Base-by-base conservation (phyloP, 2,797 vertebrate species). In the Dermochelys coriacea region DNA sequence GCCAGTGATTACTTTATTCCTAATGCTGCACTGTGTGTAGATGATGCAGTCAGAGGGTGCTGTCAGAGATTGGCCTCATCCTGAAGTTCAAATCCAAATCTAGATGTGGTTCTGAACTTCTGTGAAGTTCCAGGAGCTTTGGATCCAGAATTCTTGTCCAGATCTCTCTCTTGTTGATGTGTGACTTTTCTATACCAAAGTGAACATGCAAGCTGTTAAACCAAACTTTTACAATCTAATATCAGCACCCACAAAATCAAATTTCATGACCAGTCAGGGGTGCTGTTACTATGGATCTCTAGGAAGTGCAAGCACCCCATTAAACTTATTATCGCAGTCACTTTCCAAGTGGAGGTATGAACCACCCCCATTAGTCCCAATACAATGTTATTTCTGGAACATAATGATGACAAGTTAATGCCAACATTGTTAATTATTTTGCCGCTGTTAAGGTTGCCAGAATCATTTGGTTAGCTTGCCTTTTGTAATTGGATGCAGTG, bases 91-190 rank as follows among this genome's bases (percentile, higher is more conserved):
- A 12, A 31, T 18, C 52, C 29, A 74, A 81, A 77, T 77, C 74
- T 45, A 77, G 74, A 31, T 27, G 23, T 29, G 12, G 45, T n/a
- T 87, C 61, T 37, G 15, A 59, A 59, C 80, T 85, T 71, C 79
- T 18, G 8, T 2, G 12, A 34, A 71, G 29, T 29, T 50, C 12
- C 10, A 18, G 18, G 86, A 25, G 25, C 19, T 1, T 3, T 27
- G n/a, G 37, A 27, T 89, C 19, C 47, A 87, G 9, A 37, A 57
- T 14, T 6, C 21, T 23, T 0, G 19, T 18, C n/a, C 2, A 29
- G n/a, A 16, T n/a, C 2, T 14, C 4, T 12, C 2, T 2, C 52
- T 82, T 37, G 29, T 29, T 1, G 0, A 16, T 3, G 45, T 21
- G 0, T 31, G 1, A 8, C 10, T 41, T 51, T 77, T 74, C 25